Evolutionary conservation across 1,140 invertebrate genomes (phyloP).

Genomic region (Yoshiicerus persimilis): DNA sequence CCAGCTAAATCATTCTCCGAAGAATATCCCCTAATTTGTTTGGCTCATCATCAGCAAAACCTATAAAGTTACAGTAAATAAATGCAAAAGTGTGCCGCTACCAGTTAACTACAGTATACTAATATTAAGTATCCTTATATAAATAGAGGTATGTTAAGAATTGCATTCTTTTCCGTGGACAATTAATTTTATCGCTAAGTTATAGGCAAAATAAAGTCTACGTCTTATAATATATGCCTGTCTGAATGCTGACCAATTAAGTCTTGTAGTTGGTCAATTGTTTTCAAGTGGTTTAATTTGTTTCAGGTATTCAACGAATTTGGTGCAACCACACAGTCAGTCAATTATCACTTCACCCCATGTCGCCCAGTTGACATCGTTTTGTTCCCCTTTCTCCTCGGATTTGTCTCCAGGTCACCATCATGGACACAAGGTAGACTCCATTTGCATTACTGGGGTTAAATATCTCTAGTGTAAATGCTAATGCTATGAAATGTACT

Average conservation of each 20-base stretch:
- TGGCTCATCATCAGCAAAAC: neutral
- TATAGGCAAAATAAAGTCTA: neutral
- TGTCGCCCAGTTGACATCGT: slow-evolving; percentile 44
- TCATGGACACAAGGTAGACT: neutral
- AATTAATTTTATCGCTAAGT: too few relatives aligned
- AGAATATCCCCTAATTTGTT: neutral
- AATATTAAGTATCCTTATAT: too few relatives aligned
- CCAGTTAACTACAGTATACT: too few relatives aligned
- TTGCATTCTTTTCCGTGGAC: neutral
- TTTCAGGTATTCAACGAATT: neutral
- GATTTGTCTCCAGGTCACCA: neutral
- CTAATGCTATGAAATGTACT: too few relatives aligned
- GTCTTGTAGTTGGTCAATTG: neutral
- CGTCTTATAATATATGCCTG: neutral
- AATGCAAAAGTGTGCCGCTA: neutral
- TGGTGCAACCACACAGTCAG: slow-evolving; percentile 3
- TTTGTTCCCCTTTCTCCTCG: slow-evolving; percentile 41
- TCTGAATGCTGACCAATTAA: too few relatives aligned
- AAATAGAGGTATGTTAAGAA: neutral
- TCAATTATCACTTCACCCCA: slow-evolving; percentile 49
- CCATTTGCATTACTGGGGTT: too few relatives aligned
- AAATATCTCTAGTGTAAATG: too few relatives aligned
- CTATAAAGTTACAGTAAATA: too few relatives aligned
- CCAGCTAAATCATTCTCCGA: neutral
- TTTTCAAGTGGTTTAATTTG: slow-evolving; percentile 1